A percentile compares a stretch with the other conserved stretches of the same genome.
These are phyloP conservation scores for Axinella damicornis DNA, from an alignment of 37 sponge, comb jelly and placozoan species.

Conservation along the genomic window DNA sequence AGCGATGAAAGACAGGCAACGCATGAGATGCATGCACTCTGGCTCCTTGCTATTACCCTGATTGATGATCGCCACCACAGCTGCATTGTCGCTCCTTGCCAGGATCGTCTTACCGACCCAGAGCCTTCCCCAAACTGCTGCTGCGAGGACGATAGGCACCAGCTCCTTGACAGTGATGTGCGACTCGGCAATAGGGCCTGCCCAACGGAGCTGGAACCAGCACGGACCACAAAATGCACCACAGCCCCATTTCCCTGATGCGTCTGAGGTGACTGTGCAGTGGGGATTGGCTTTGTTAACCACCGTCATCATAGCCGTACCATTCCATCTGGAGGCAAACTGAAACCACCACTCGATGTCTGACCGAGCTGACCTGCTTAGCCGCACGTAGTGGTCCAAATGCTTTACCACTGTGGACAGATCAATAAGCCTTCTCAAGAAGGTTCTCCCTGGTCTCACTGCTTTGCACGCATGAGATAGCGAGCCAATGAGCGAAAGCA, in stretches of 20 bases:
- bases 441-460: constrained; percentile 21
- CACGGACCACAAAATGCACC: constrained; percentile 16
- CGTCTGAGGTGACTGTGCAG: constrained; percentile 21
- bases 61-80: constrained; percentile 45
- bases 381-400: constrained; percentile 11
- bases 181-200: background rate
- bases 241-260: constrained; percentile 55
- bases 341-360: constrained; percentile 43
- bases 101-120: constrained; percentile 47
- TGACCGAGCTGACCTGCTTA: constrained; percentile 8
- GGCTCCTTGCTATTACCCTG: constrained; percentile 12
- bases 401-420: background rate
- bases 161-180: constrained; percentile 69
- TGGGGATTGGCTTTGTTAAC: background rate
- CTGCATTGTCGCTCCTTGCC: constrained; percentile 42
- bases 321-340: constrained; percentile 2
- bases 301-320: background rate
- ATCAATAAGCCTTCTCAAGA: constrained; percentile 48
- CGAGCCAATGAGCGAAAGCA: constrained; percentile 29
- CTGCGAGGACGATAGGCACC: constrained; percentile 50
- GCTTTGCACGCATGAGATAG: constrained; percentile 31
- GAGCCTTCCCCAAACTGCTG: constrained; percentile 48
- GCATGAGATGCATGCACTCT: constrained; percentile 55
- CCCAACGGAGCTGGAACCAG: constrained; percentile 60
- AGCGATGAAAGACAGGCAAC: constrained; percentile 53